These are phyloP conservation scores for Ethmia dodecea DNA, from an alignment of 2,888 invertebrate species.

Conservation along the genomic window DNA sequence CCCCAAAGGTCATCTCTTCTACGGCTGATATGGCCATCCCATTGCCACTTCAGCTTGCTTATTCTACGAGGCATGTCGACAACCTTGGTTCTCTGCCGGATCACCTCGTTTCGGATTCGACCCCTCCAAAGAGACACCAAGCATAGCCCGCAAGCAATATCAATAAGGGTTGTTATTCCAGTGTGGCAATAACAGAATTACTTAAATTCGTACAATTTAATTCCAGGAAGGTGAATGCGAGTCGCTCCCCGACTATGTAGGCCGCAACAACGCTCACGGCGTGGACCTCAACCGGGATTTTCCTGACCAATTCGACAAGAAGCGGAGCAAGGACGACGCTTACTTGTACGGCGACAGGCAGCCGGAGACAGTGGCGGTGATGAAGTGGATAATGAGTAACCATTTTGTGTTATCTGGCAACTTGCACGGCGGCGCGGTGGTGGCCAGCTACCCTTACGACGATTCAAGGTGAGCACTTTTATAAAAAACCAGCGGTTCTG, in stretches of 20 bases:
- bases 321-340: constrained; percentile 47
- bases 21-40: too few relatives aligned
- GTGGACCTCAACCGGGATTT: constrained; percentile 95
- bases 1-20: too few relatives aligned
- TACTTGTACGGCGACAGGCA: constrained; percentile 80
- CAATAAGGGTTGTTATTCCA: too few relatives aligned
- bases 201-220: too few relatives aligned
- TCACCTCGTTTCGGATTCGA: too few relatives aligned
- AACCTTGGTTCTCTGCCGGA: too few relatives aligned
- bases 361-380: constrained; percentile 92
- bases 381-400: constrained; percentile 91
- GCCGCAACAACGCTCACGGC: constrained; percentile 88
- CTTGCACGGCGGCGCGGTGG: constrained; percentile 97
- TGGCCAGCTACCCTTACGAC: constrained; percentile 98
- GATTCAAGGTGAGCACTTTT: constrained; percentile 81
- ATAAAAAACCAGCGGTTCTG: not conserved
- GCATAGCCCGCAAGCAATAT: too few relatives aligned
- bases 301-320: constrained; percentile 89
- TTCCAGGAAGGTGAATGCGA: constrained; percentile 88
- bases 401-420: constrained; percentile 97
- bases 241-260: constrained; percentile 80
- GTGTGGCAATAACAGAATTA: too few relatives aligned
- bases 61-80: too few relatives aligned
- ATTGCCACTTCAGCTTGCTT: too few relatives aligned
- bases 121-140: too few relatives aligned